phyloP scores from a whole-genome alignment of 2,113 vertebrate species.

The Tupaia chinensis region DNA sequence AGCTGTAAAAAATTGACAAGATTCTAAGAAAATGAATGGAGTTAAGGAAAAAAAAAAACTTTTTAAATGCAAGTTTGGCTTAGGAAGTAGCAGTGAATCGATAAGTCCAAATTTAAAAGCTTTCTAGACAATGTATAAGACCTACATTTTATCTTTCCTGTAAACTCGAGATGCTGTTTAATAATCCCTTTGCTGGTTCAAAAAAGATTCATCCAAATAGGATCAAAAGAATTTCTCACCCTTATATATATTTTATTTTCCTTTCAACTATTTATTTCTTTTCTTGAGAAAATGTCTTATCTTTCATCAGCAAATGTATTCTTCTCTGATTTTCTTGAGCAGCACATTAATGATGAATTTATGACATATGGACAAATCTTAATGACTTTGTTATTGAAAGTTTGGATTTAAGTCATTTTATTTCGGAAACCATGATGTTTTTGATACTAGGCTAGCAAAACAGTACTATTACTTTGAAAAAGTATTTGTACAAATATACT shows the following conservation, averaged over 20 bases:
- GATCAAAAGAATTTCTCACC: slow-evolving; percentile 35
- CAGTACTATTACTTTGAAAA: not conserved
- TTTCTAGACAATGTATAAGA: slow-evolving; percentile 48
- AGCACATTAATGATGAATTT: not conserved
- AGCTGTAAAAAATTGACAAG: slow-evolving; percentile 61
- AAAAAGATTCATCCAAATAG: slow-evolving; percentile 22
- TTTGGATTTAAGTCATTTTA: not conserved
- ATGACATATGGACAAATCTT: not conserved
- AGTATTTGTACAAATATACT: not conserved
- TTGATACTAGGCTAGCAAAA: not conserved
- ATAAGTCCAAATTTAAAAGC: slow-evolving; percentile 72
- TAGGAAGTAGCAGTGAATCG: slow-evolving; percentile 26
- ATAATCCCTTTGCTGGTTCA: slow-evolving; percentile 21
- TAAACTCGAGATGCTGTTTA: slow-evolving; percentile 51
- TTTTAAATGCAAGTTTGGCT: slow-evolving; percentile 43
- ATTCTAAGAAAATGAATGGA: slow-evolving; percentile 33
- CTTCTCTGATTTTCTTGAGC: not conserved
- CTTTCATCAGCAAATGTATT: not conserved
- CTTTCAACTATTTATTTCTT: slow-evolving; percentile 61
- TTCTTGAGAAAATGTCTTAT: not conserved
- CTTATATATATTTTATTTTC: slow-evolving; percentile 10
- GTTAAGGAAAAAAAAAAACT: not conserved
- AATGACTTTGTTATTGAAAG: not conserved
- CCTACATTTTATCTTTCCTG: slow-evolving; percentile 55
- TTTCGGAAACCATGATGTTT: not conserved